These are phyloP conservation scores for Trogon surrucura DNA, from an alignment of 2,113 vertebrate species.

Conservation along the genomic window DNA sequence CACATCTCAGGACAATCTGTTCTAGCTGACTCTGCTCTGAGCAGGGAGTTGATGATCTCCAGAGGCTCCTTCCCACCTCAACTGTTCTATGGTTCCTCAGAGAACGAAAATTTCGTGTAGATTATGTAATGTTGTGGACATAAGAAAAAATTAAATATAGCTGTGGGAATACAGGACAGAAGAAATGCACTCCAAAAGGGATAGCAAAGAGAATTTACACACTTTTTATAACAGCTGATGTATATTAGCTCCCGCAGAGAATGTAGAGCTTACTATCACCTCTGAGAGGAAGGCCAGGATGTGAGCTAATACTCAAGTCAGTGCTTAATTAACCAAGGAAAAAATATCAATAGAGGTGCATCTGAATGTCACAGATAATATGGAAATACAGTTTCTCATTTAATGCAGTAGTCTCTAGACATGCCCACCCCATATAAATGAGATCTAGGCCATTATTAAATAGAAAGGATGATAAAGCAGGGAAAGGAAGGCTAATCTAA, in stretches of 20 bases:
- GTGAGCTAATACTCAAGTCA: conserved; percentile 54
- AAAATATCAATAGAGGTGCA: conserved; percentile 67
- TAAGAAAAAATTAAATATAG: conserved; percentile 3
- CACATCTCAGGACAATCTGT: not conserved
- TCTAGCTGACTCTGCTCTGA: not conserved
- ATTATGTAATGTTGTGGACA: not conserved
- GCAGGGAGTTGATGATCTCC: not conserved
- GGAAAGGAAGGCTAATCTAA: conserved; percentile 10
- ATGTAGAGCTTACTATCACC: not conserved
- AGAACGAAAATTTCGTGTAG: not conserved
- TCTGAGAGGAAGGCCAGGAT: conserved; percentile 53
- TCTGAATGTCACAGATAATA: conserved; percentile 70
- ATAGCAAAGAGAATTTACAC: not conserved
- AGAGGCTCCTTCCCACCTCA: not conserved
- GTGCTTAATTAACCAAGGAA: conserved; percentile 69
- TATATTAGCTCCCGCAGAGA: not conserved
- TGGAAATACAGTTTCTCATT: conserved; percentile 66
- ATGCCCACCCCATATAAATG: conserved; percentile 53
- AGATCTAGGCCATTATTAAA: conserved; percentile 62
- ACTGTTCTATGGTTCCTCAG: not conserved
- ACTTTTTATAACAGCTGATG: conserved; percentile 6
- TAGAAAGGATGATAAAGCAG: conserved; percentile 17
- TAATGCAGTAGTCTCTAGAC: conserved; percentile 57
- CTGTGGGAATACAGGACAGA: not conserved
- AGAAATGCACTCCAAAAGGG: not conserved